Evolutionary conservation across 2,113 vertebrate genomes (phyloP).

Genomic region (Phalacrocorax carbo): DNA sequence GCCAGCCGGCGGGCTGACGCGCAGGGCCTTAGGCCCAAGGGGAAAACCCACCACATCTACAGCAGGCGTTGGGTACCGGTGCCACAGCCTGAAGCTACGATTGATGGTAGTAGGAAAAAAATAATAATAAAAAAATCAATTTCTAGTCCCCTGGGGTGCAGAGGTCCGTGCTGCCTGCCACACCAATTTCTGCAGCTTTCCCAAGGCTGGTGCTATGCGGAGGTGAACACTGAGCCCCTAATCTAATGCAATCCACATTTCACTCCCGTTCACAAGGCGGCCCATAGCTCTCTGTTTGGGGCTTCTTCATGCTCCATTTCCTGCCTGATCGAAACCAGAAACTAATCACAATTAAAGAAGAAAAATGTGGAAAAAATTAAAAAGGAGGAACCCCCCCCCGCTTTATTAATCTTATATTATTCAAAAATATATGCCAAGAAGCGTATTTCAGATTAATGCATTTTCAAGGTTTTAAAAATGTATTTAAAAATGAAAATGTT

Average conservation of each 20-base stretch:
- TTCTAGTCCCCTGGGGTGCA: accelerated
- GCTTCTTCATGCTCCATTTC: slow-evolving; percentile 44
- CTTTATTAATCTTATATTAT: not conserved
- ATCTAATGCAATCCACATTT: not conserved
- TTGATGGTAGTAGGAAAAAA: accelerated
- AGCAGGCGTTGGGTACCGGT: accelerated
- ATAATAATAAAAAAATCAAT: too few relatives aligned
- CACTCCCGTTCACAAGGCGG: not conserved
- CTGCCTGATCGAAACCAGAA: slow-evolving; percentile 58
- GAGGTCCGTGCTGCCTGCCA: not conserved
- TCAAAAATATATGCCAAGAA: not conserved
- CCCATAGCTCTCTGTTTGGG: not conserved
- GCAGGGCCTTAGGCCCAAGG: not conserved
- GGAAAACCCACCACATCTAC: accelerated
- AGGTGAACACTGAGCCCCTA: not conserved
- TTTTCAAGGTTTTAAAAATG: not conserved
- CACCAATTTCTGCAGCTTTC: not conserved
- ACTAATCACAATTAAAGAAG: not conserved
- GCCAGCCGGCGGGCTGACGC: accelerated
- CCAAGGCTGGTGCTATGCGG: not conserved
- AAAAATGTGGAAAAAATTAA: not conserved
- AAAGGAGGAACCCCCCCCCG: not conserved
- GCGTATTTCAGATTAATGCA: not conserved
- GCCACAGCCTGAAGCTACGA: not conserved
- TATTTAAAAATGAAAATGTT: not conserved